Evolutionary conservation across 1,140 invertebrate species (phyloP).

Genomic region (Drosophila murphyi): DNA sequence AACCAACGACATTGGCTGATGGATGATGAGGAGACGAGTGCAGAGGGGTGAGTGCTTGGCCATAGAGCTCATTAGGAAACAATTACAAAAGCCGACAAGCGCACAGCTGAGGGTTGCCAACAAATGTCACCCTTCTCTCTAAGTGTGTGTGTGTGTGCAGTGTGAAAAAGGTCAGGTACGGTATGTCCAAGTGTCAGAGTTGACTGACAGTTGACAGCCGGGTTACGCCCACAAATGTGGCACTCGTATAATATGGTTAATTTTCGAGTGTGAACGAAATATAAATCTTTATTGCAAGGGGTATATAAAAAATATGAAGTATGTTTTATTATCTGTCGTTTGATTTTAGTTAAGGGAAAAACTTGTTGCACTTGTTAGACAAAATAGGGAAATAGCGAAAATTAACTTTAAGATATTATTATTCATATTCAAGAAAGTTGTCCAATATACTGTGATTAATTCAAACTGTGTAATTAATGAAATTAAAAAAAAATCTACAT

Average conservation of each 20-base stretch:
- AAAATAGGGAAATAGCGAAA: not conserved
- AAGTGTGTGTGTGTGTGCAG: not conserved
- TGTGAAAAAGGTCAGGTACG: constrained; percentile 72
- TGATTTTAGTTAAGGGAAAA: not conserved
- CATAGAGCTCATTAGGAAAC: constrained; percentile 74
- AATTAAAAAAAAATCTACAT: too few species aligned
- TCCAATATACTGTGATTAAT: too few species aligned
- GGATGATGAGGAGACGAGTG: not conserved
- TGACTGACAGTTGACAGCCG: constrained; percentile 60
- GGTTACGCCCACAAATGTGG: constrained; percentile 74
- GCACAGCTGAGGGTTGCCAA: constrained; percentile 57
- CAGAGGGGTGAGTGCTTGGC: constrained; percentile 4
- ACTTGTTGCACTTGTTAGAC: not conserved
- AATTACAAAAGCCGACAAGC: constrained; percentile 60
- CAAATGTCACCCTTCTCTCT: constrained; percentile 44
- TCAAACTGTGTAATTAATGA: too few species aligned
- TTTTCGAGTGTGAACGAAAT: constrained; percentile 40
- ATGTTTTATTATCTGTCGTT: not conserved
- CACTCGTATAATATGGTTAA: constrained; percentile 69
- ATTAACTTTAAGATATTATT: too few species aligned
- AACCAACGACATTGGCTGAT: constrained; percentile 39
- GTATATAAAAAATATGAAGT: constrained; percentile 6
- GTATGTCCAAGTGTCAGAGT: constrained; percentile 66
- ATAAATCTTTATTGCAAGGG: not conserved
- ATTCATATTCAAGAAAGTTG: too few species aligned